Conservation (phyloP, 2,113 vertebrate genomes). For the Notothenia coriiceps region DNA sequence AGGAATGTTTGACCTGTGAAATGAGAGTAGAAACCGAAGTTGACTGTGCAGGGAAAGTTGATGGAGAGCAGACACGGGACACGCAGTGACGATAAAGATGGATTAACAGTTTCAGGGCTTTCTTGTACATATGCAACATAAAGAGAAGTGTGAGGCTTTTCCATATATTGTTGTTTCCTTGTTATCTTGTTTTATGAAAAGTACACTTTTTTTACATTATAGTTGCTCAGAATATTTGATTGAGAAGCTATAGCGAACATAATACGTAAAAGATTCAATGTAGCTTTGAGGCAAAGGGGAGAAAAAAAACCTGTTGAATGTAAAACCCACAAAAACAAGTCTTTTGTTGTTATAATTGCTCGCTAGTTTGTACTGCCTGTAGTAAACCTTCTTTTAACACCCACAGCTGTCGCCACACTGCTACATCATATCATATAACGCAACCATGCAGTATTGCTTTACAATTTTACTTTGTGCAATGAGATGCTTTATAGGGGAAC, state of each 20-base stretch:
- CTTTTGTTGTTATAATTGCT: constrained; percentile 62
- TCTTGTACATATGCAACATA: constrained; percentile 78
- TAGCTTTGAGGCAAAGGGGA: constrained; percentile 78
- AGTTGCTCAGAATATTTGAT: constrained; percentile 63
- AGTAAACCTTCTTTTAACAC: constrained; percentile 60
- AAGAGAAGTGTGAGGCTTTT: constrained; percentile 68
- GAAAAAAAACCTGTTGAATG: constrained; percentile 82
- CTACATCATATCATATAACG: constrained; percentile 64
- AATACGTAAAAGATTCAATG: constrained; percentile 73
- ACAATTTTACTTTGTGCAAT: constrained; percentile 75
- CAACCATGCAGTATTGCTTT: constrained; percentile 80
- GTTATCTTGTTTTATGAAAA: constrained; percentile 76
- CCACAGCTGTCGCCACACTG: constrained; percentile 57
- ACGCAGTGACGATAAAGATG: constrained; percentile 59
- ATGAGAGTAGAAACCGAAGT: constrained; percentile 21
- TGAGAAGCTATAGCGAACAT: constrained; percentile 78
- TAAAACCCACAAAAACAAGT: constrained; percentile 77
- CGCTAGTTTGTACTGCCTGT: constrained; percentile 68
- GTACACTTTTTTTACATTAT: constrained; percentile 70
- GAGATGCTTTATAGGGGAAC: constrained; percentile 72
- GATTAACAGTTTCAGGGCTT: constrained; percentile 78
- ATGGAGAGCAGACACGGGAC: constrained; percentile 33
- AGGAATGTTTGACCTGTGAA: background rate
- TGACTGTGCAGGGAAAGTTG: constrained; percentile 1
- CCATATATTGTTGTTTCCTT: constrained; percentile 65